Evolutionary conservation across 2,797 vertebrate species (phyloP).

Genomic region (Sebastolobus altivelis): DNA sequence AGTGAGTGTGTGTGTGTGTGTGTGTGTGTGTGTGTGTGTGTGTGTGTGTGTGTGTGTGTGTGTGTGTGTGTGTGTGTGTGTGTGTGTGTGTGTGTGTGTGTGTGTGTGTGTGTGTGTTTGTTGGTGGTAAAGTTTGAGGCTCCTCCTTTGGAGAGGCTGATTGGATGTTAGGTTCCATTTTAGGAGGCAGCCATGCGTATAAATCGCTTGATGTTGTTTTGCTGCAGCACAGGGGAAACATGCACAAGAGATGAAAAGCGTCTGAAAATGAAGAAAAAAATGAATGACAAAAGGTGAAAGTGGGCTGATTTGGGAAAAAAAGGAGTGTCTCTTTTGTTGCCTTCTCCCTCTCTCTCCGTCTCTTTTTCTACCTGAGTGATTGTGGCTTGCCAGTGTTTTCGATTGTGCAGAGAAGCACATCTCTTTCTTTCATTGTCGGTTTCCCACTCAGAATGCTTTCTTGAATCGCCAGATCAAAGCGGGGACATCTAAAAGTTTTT

Average conservation of each 20-base stretch:
- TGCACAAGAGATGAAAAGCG: slow-evolving; percentile 55
- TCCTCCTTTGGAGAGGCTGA: slow-evolving; percentile 47
- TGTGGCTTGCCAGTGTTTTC: slow-evolving; percentile 39
- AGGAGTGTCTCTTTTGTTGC: slow-evolving; percentile 46
- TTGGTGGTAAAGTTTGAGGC: slow-evolving; percentile 33
- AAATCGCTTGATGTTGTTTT: slow-evolving; percentile 73
- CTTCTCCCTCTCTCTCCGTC: slow-evolving; percentile 1
- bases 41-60: background rate
- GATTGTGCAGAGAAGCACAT: slow-evolving; percentile 44
- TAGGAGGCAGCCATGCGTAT: slow-evolving; percentile 70
- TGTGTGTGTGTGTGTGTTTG: slow-evolving; percentile 14
- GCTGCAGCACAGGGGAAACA: slow-evolving; percentile 52
- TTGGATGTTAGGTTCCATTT: slow-evolving; percentile 66
- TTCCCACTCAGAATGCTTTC: slow-evolving; percentile 29
- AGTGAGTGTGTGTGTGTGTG: background rate
- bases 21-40: slow-evolving; percentile 11
- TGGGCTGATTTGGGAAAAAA: slow-evolving; percentile 50
- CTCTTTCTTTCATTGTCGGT: slow-evolving; percentile 15
- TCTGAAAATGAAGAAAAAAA: slow-evolving; percentile 61
- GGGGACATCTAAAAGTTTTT: slow-evolving; percentile 32
- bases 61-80: slow-evolving; percentile 10
- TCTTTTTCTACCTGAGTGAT: slow-evolving; percentile 43
- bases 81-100: background rate
- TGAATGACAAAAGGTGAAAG: slow-evolving; percentile 62
- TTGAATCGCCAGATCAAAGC: slow-evolving; percentile 47